Percentiles rank a stretch among this genome's conserved stretches.
Evolutionary conservation across 2,797 vertebrate genomes (phyloP).

Genomic region (Poecilia picta): DNA sequence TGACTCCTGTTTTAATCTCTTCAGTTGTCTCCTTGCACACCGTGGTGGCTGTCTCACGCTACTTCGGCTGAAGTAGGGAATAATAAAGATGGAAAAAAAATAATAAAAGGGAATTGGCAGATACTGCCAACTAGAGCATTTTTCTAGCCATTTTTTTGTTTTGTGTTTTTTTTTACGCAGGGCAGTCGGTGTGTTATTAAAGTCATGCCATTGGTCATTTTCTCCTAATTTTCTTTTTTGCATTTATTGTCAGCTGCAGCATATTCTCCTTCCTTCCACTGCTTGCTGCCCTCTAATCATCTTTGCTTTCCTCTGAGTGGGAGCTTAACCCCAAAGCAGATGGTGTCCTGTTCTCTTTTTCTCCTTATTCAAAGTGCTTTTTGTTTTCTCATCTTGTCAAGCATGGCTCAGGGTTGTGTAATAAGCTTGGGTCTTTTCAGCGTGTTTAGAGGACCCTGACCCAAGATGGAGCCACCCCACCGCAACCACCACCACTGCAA

Average conservation of each 20-base stretch:
- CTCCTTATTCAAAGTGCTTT: conserved; percentile 81
- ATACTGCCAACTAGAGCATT: conserved; percentile 32
- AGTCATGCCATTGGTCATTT: conserved; percentile 54
- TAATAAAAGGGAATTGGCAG: conserved; percentile 15
- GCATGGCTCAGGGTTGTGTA: conserved; percentile 83
- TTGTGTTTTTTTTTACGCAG: conserved; percentile 11
- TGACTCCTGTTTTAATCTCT: conserved; percentile 30
- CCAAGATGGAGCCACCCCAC: conserved; percentile 78
- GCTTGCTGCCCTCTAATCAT: conserved; percentile 55
- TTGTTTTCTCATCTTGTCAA: conserved; percentile 87
- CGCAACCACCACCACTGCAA: conserved; percentile 76
- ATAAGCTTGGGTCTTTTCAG: conserved; percentile 87
- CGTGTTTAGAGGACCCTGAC: conserved; percentile 79
- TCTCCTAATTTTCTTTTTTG: conserved; percentile 17
- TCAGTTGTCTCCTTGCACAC: conserved; percentile 48
- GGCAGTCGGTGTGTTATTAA: conserved; percentile 34
- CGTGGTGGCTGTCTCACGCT: conserved; percentile 36
- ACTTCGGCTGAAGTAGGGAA: conserved; percentile 35
- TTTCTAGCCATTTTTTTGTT: conserved; percentile 9
- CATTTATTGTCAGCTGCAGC: conserved; percentile 38
- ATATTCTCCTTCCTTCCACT: conserved; percentile 44
- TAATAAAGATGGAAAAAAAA: not conserved
- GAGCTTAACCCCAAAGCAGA: conserved; percentile 78
- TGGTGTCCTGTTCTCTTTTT: conserved; percentile 84
- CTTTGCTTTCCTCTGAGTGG: conserved; percentile 48